phyloP scores from a whole-genome alignment of 2,888 invertebrate species.

The Campopleginae sp. region DNA sequence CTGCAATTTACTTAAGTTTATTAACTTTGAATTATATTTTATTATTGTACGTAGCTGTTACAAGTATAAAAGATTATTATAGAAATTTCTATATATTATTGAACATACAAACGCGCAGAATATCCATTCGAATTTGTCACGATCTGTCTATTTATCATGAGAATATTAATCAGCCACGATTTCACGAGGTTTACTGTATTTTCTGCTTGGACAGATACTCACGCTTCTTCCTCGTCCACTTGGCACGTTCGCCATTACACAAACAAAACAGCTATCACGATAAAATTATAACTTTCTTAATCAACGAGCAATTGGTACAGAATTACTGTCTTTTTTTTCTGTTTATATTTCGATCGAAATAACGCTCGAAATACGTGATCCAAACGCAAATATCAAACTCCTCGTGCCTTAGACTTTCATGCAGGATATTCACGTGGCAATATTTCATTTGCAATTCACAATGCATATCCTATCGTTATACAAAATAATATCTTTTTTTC shows the following conservation, averaged over 20 bases:
- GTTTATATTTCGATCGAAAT: conserved; percentile 35
- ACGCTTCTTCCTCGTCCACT: conserved; percentile 33
- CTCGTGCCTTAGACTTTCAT: conserved; percentile 68
- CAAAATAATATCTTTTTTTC: conserved; percentile 70
- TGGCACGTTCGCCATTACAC: conserved; percentile 14
- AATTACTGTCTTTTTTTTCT: conserved; percentile 42
- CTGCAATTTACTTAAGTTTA: conserved; percentile 82
- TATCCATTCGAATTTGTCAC: conserved; percentile 68
- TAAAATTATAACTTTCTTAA: conserved; percentile 56
- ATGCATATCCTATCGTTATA: conserved; percentile 67
- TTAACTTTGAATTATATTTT: conserved; percentile 67
- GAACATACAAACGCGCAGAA: conserved; percentile 64
- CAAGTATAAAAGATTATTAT: conserved; percentile 61
- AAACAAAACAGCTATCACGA: conserved; percentile 32
- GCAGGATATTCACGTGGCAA: conserved; percentile 80
- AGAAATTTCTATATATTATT: not conserved
- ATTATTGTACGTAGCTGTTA: conserved; percentile 71
- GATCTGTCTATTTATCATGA: not conserved
- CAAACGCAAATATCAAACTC: conserved; percentile 74
- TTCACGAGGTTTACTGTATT: not conserved
- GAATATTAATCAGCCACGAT: not conserved
- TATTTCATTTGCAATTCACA: conserved; percentile 75
- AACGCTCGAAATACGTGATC: conserved; percentile 30
- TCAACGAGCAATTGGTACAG: conserved; percentile 65
- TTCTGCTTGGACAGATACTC: conserved; percentile 51